Base-by-base conservation (phyloP, 2,888 invertebrate species). In the Troides oblongomaculatus region DNA sequence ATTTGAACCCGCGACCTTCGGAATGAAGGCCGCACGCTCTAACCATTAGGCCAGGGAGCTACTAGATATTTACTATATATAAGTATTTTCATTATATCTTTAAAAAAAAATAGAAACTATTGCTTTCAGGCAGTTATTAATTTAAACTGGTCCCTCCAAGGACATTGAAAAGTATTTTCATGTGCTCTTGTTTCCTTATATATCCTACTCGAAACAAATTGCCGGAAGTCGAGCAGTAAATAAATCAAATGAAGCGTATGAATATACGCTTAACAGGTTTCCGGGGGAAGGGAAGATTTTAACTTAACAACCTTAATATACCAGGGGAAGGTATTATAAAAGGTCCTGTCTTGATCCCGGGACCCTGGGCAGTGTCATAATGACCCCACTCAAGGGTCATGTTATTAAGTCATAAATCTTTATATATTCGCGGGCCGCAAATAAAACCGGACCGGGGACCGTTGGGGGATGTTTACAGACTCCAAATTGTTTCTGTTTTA, bases 351-450 rank as follows among this genome's bases (percentile, higher is more conserved):
- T 62, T 76, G 72, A 77, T 72, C 76, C 72, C 74, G 77, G 59
- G 66, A 43, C 66, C 74, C 75, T 76, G 78, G 75, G 72, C 78
- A 78, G 75, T 78, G 72, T 75, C 77, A 80, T 83, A 79, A 79
- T 80, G 78, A 81, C 75, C 67, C 73, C 73, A 80, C 72, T 74
- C 78, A 75, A 76, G 74, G 76, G 75, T 72, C 77, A 73, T 76
- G 78, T 84, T 84, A 84, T 84, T 82, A 83, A 78, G 70, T 77
- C 74, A 81, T 84, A 84, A 84, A 84, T 84, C 84, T 80, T 77
- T 67, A 67, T 71, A 68, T 70, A 70, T 70, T 66, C 58, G 62
- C 61, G 18, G 57, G 64, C 67, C 67, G 70, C 70, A 71, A 71
- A 71, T 71, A 71, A 71, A 67, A 68, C 60, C 64, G 57, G 67